phyloP scores from a whole-genome alignment of 2,113 vertebrate genomes.

The Zeus faber region DNA sequence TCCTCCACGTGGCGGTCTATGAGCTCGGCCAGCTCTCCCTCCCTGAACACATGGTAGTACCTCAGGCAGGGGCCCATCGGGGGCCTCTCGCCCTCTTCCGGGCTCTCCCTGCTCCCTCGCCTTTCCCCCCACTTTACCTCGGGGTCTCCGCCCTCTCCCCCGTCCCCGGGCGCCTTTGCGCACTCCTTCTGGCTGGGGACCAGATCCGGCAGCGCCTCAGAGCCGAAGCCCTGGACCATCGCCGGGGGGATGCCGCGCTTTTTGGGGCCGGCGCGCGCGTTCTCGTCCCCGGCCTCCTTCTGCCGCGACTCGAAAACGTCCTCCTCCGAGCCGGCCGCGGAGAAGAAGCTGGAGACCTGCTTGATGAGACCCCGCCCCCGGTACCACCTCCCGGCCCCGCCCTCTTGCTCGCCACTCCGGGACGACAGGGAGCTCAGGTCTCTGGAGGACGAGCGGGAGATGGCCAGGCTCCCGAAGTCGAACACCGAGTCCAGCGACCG shows the following conservation, averaged over 20 bases:
- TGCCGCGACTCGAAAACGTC: constrained; percentile 62
- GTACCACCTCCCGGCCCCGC: constrained; percentile 15
- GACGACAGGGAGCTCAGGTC: constrained; percentile 59
- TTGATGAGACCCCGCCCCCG: constrained; percentile 56
- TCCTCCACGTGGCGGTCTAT: constrained; percentile 64
- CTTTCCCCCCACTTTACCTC: constrained; percentile 8
- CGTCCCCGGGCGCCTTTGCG: constrained; percentile 22
- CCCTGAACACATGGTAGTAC: constrained; percentile 75
- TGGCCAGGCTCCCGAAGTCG: constrained; percentile 60
- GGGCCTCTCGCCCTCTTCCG: constrained; percentile 25
- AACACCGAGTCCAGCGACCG: constrained; percentile 76
- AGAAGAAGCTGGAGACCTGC: constrained; percentile 69
- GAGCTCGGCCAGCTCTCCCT: constrained; percentile 69
- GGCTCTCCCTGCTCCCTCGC: constrained; percentile 46
- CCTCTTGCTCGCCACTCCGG: constrained; percentile 35
- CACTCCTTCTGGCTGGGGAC: constrained; percentile 64
- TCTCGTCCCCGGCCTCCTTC: constrained; percentile 14
- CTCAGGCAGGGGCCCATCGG: constrained; percentile 58
- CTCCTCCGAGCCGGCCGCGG: constrained; percentile 71
- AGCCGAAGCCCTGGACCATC: constrained; percentile 53
- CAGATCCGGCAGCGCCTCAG: constrained; percentile 76
- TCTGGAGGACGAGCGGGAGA: constrained; percentile 59
- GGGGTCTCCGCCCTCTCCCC: constrained; percentile 27
- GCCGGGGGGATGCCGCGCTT: constrained; percentile 40
- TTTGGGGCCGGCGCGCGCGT: background rate